Conservation (phyloP, 2,113 vertebrate species). For the Tamias sibiricus region DNA sequence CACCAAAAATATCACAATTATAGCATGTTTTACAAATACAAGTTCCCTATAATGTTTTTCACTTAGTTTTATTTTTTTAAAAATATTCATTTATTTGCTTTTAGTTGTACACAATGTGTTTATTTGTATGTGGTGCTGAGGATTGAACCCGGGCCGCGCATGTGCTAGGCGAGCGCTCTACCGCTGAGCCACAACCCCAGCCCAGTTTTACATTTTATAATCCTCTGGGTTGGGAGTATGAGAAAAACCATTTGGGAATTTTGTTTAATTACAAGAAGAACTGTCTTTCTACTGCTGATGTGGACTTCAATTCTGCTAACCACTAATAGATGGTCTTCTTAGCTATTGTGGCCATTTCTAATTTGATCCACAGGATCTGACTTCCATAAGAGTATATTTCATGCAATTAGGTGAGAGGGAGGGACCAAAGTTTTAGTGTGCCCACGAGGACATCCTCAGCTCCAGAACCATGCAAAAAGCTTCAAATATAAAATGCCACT, state of each 20-base stretch:
- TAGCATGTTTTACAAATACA: background rate
- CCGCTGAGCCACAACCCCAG: too few species aligned
- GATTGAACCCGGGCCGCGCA: too few species aligned
- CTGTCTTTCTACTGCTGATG: background rate
- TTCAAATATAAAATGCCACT: background rate
- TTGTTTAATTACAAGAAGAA: background rate
- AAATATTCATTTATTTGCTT: too few species aligned
- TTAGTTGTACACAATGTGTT: too few species aligned
- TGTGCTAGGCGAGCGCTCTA: too few species aligned
- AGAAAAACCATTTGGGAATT: constrained; percentile 36
- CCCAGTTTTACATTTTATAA: constrained; percentile 38
- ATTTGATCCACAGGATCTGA: background rate
- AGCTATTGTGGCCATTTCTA: background rate
- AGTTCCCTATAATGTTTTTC: background rate
- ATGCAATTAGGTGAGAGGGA: background rate
- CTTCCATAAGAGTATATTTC: too few species aligned
- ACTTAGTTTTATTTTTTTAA: too few species aligned
- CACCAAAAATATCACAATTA: background rate
- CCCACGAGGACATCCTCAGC: too few species aligned
- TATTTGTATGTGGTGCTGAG: too few species aligned
- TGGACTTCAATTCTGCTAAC: background rate
- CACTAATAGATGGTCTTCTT: background rate
- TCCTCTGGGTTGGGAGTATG: background rate
- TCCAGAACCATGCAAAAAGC: background rate
- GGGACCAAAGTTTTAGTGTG: background rate